Evolutionary conservation across 2,888 invertebrate genomes (phyloP), one percentile per base, ranked within the genome.

Genomic region (Ernsta delagoae): DNA sequence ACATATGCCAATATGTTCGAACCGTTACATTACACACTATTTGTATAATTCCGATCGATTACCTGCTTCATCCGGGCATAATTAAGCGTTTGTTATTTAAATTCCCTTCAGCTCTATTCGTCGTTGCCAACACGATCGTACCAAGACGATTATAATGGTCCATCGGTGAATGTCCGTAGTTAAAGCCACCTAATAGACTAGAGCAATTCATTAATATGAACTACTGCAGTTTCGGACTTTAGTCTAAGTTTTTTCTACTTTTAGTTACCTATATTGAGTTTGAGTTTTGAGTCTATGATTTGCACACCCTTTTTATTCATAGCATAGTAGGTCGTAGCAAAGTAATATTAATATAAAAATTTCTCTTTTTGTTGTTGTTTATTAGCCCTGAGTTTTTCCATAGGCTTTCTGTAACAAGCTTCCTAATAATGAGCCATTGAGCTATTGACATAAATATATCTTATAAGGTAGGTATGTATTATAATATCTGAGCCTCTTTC

Each of bases 1-100:
- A 90, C 90, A 90, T 88, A 92, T 90, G 91, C 91, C 91, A 89
- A 92, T 92, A 92, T 88, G 87, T 83, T 84, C 83, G 83, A 85
- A 87, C 89, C 89, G 89, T 90, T 89, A 88, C 87, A 70, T 86
- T 85, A 85, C 82, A 84, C 82, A 85, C 87, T 86, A 89, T 90
- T 91, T 90, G 90, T 90, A 89, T 89, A 87, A 88, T 89, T 87
- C 79, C 84, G 87, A 84, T 85, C 84, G 84, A 88, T 88, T 88
- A 85, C 83, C 57, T 62, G 57, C 57, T 57, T 64, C 69, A 64
- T 69, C 59, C 41, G 59, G 64, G 63, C 59, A 59, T 62, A 62
- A 68, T 68, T 68, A 63, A 68, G 62, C 62, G 68, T 68, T 68
- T 68, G 68, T 63, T 69, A 59, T 69, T 69, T 69, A 59, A 69